A percentile compares a stretch with the other conserved stretches of the same genome.
Conservation (phyloP, 2,113 vertebrate species). For the Xiphophorus hellerii region DNA sequence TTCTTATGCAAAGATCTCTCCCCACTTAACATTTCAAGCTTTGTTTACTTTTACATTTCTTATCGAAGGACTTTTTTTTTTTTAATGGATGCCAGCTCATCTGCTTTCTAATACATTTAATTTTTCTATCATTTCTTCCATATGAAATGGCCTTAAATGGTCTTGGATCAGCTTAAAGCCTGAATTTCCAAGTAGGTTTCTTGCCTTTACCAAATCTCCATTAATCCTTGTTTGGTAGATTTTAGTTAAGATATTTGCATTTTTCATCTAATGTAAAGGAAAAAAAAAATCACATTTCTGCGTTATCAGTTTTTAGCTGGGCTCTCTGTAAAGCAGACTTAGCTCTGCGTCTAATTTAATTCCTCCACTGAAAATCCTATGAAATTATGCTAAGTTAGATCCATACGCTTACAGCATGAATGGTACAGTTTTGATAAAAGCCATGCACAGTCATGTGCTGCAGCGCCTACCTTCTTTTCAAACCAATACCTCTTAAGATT, state of each 20-base stretch:
- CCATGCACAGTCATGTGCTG: conserved; percentile 38
- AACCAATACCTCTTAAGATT: conserved; percentile 70
- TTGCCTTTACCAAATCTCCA: conserved; percentile 66
- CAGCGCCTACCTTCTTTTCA: conserved; percentile 38
- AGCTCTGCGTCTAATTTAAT: conserved; percentile 71
- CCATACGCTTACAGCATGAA: conserved; percentile 59
- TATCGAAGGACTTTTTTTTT: conserved; percentile 23
- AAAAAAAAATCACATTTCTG: conserved; percentile 71
- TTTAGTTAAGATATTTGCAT: conserved; percentile 78
- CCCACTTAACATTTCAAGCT: conserved; percentile 48
- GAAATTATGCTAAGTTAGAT: conserved; percentile 69
- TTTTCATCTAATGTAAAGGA: conserved; percentile 76
- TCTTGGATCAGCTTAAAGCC: conserved; percentile 58
- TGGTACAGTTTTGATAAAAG: conserved; percentile 71
- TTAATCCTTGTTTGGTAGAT: conserved; percentile 79
- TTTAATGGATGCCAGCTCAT: conserved; percentile 7
- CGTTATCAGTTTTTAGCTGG: conserved; percentile 70
- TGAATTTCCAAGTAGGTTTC: conserved; percentile 62
- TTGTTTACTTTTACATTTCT: conserved; percentile 51
- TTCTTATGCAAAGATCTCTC: conserved; percentile 47
- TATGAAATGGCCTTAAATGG: conserved; percentile 60
- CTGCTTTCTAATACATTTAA: conserved; percentile 52
- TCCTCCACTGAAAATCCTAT: conserved; percentile 65
- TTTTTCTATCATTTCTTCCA: conserved; percentile 48
- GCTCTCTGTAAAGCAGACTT: conserved; percentile 63